Conservation (phyloP, 2,888 invertebrate genomes). For the Miltochrista miniata region DNA sequence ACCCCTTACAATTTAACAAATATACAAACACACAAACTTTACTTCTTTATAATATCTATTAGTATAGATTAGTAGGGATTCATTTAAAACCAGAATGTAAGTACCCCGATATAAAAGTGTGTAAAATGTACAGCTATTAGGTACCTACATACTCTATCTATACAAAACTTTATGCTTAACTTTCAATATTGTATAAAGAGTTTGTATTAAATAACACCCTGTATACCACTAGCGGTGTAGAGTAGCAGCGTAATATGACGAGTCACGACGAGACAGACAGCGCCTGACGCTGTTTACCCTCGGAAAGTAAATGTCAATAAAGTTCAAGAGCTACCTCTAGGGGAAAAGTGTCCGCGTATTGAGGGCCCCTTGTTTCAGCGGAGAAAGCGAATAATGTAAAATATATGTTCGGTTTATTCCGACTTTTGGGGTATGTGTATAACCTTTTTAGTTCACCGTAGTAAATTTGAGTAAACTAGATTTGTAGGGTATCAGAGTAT, state of each 20-base stretch:
- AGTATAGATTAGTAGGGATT: too few species aligned
- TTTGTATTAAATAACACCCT: conserved; percentile 50
- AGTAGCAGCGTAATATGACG: conserved; percentile 30
- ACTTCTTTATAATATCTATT: too few species aligned
- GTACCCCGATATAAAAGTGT: too few species aligned
- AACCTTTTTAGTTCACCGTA: conserved; percentile 28
- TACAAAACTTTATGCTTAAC: conserved; percentile 11
- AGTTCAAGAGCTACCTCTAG: conserved; percentile 67
- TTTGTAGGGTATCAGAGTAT: conserved; percentile 11
- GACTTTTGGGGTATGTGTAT: conserved; percentile 15
- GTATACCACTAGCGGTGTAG: conserved; percentile 22
- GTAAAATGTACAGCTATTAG: too few species aligned
- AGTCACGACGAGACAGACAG: conserved; percentile 57
- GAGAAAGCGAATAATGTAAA: conserved; percentile 45
- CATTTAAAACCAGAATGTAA: too few species aligned
- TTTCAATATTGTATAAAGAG: conserved; percentile 39
- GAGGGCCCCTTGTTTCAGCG: conserved; percentile 58
- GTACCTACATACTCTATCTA: conserved; percentile 2
- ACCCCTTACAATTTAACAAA: too few species aligned
- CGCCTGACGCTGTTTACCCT: conserved; percentile 73
- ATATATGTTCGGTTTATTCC: conserved; percentile 35
- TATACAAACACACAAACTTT: too few species aligned
- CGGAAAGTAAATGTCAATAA: conserved; percentile 82
- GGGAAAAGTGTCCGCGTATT: conserved; percentile 63
- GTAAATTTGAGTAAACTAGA: conserved; percentile 20